These are phyloP conservation scores for Drosophila bocki DNA, from an alignment of 1,140 invertebrate genomes.

Conservation along the genomic window DNA sequence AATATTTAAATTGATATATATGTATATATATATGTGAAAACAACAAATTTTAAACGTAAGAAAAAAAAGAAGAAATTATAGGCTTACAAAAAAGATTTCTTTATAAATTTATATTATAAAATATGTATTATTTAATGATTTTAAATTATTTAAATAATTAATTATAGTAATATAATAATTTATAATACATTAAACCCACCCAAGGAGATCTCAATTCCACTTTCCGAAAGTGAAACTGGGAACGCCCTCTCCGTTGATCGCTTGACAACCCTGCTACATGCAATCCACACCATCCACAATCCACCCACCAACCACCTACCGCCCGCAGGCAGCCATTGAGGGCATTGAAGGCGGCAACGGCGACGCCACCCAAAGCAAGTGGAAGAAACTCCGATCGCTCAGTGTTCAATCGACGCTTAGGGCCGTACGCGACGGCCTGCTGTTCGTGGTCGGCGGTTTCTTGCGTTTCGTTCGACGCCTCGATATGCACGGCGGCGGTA, in stretches of 20 bases:
- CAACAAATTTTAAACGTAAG: too few relatives aligned
- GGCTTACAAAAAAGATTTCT: too few relatives aligned
- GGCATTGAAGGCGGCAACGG: background rate
- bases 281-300: background rate
- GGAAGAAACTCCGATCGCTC: background rate
- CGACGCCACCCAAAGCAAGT: conserved; percentile 1
- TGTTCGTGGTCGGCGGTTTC: conserved; percentile 57
- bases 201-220: background rate
- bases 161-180: too few relatives aligned
- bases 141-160: too few relatives aligned
- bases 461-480: conserved; percentile 56
- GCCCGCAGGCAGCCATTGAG: conserved; percentile 1
- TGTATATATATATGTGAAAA: too few relatives aligned
- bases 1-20: too few relatives aligned
- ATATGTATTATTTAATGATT: too few relatives aligned
- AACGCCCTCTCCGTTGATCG: background rate
- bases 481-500: conserved; percentile 73
- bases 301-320: conserved; percentile 6
- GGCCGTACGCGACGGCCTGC: conserved; percentile 44
- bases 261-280: background rate
- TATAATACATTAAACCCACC: background rate
- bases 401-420: conserved; percentile 19
- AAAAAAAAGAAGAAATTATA: too few relatives aligned
- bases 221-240: background rate
- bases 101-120: too few relatives aligned